phyloP scores from a whole-genome alignment of 1,140 invertebrate species.

The Sycophila sp. region DNA sequence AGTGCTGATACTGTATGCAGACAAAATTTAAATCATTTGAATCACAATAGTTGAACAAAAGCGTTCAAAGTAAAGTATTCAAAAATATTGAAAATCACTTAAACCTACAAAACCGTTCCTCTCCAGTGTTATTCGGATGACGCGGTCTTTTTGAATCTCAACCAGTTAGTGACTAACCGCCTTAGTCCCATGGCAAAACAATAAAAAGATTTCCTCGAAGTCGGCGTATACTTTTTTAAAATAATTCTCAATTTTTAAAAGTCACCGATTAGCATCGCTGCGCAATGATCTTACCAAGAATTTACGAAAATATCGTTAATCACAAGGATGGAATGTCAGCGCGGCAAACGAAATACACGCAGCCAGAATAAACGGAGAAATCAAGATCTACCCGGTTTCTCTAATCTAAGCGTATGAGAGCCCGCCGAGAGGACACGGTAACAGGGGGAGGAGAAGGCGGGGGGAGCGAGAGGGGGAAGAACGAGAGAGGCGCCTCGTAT shows the following conservation, averaged over 20 bases:
- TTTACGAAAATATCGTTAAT: constrained; percentile 13
- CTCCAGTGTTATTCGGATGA: not conserved
- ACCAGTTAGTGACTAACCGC: no score
- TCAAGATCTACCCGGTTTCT: constrained; percentile 5
- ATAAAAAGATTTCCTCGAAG: constrained; percentile 10
- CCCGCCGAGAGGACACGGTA: constrained; percentile 29
- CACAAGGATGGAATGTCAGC: not conserved
- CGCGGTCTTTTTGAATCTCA: no score
- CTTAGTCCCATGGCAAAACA: no score
- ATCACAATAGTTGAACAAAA: no score
- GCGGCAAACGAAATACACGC: not conserved
- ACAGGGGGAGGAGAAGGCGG: constrained; percentile 39
- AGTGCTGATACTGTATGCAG: no score
- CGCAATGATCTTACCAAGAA: not conserved
- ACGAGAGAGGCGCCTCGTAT: constrained; percentile 28
- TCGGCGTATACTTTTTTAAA: not conserved
- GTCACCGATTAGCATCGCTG: not conserved
- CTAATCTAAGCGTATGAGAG: not conserved
- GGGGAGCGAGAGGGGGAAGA: constrained; percentile 35
- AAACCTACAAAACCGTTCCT: no score
- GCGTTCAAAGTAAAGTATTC: no score
- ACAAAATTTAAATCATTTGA: no score
- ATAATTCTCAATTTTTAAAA: not conserved
- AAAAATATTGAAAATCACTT: no score
- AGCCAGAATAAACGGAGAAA: not conserved